phyloP scores from a whole-genome alignment of 2,888 invertebrate species.

The Drosophila peninsularis region DNA sequence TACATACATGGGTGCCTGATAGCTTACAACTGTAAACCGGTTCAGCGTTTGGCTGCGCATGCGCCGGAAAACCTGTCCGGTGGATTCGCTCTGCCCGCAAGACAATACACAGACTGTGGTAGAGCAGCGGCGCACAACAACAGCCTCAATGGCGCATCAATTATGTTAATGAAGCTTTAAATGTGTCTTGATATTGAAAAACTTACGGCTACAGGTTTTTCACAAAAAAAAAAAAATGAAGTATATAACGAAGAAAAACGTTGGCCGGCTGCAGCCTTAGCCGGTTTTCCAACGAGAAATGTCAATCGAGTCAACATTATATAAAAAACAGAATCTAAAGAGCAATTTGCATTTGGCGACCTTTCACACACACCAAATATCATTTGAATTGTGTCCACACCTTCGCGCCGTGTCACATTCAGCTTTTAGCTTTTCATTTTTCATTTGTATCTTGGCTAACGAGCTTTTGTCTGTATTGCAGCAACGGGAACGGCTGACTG shows the following conservation, averaged over 20 bases:
- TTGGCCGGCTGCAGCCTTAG: slow-evolving; percentile 45
- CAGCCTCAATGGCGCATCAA: slow-evolving; percentile 75
- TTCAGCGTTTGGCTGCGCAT: slow-evolving; percentile 48
- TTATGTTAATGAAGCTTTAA: slow-evolving; percentile 77
- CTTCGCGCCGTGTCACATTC: slow-evolving; percentile 43
- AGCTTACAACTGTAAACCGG: slow-evolving; percentile 61
- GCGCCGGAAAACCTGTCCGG: slow-evolving; percentile 73
- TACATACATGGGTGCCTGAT: slow-evolving; percentile 21
- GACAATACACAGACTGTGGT: slow-evolving; percentile 66
- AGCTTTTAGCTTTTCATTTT: slow-evolving; percentile 37
- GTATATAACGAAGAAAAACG: slow-evolving; percentile 3
- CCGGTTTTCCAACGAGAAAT: slow-evolving; percentile 60
- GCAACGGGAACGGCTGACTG: slow-evolving; percentile 16
- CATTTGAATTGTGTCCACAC: slow-evolving; percentile 34
- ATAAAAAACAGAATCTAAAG: slow-evolving; percentile 38
- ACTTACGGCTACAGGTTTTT: slow-evolving; percentile 49
- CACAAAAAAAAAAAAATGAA: background rate
- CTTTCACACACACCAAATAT: slow-evolving; percentile 50
- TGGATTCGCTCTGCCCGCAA: slow-evolving; percentile 64
- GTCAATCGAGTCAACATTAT: slow-evolving; percentile 25
- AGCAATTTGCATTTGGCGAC: slow-evolving; percentile 66
- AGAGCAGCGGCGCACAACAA: slow-evolving; percentile 33
- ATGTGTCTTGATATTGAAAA: slow-evolving; percentile 73
- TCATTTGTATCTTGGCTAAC: slow-evolving; percentile 42
- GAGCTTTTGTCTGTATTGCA: slow-evolving; percentile 49